Conservation (phyloP, 2,797 vertebrate genomes). For the Borostomias antarcticus region DNA sequence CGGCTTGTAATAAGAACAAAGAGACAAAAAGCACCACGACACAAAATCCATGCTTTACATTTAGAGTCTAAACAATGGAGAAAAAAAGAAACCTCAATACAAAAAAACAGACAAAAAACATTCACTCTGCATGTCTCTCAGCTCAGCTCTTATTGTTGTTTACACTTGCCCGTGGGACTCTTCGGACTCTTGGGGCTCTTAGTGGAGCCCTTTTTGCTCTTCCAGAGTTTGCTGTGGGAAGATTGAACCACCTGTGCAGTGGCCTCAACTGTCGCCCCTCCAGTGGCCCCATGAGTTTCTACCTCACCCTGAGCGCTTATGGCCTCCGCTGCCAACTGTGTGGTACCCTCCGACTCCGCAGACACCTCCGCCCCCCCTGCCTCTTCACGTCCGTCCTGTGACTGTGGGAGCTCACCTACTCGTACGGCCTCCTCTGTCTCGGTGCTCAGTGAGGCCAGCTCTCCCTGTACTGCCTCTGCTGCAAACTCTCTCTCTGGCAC, state of each 20-base stretch:
- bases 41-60: neutral
- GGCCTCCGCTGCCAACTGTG: constrained; percentile 1
- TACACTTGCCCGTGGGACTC: constrained; percentile 41
- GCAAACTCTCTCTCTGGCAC: constrained; percentile 14
- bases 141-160: constrained; percentile 47
- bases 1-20: neutral
- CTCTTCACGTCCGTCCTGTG: neutral
- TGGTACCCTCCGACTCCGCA: neutral
- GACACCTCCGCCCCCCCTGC: neutral
- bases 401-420: neutral
- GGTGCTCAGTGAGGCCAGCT: no score
- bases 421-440: neutral
- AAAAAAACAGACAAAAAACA: neutral
- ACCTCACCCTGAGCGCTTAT: neutral
- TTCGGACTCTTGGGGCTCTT: constrained; percentile 31
- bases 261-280: neutral
- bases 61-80: neutral
- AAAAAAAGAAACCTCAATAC: neutral
- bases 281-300: neutral
- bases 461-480: neutral
- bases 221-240: constrained; percentile 27
- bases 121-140: no score
- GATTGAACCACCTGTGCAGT: neutral
- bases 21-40: neutral
- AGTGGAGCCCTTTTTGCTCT: constrained; percentile 33